These are phyloP conservation scores for Medauroidea extradentata DNA, from an alignment of 1,140 invertebrate genomes.

Conservation along the genomic window DNA sequence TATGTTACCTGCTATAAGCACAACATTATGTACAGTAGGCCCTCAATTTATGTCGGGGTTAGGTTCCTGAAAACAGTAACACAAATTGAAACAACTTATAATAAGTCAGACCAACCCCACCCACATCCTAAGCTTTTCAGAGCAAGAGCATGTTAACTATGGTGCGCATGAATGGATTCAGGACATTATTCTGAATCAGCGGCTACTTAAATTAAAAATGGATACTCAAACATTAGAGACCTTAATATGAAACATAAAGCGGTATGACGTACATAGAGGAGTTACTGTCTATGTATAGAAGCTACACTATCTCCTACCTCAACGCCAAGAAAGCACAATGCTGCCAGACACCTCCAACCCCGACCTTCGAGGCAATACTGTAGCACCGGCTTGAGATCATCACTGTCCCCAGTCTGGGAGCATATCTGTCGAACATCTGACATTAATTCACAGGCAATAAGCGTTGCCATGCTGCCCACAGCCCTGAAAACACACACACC, in stretches of 20 bases:
- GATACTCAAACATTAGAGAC: too few relatives aligned
- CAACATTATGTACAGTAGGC: too few relatives aligned
- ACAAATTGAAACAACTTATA: too few relatives aligned
- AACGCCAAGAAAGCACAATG: conserved; percentile 52
- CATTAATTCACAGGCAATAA: conserved; percentile 57
- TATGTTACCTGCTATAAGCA: too few relatives aligned
- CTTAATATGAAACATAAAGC: background rate
- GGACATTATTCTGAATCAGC: too few relatives aligned
- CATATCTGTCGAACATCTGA: conserved; percentile 57
- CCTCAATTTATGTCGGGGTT: too few relatives aligned
- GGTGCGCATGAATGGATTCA: too few relatives aligned
- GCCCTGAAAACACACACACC: conserved; percentile 7
- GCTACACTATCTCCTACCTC: conserved; percentile 44
- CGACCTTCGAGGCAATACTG: conserved; percentile 53
- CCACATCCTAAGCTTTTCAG: background rate
- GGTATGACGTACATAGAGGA: too few relatives aligned
- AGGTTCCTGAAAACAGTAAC: too few relatives aligned
- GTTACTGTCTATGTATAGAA: too few relatives aligned
- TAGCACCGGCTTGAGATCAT: conserved; percentile 44
- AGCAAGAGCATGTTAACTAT: background rate
- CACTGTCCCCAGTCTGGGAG: conserved; percentile 38
- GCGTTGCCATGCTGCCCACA: conserved; percentile 48
- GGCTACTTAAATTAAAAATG: too few relatives aligned
- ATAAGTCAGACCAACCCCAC: too few relatives aligned
- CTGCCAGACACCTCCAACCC: conserved; percentile 56